Evolutionary conservation across 2,113 vertebrate species (phyloP), one percentile per base, ranked within the genome.

Genomic region (Psephotus haematonotus): DNA sequence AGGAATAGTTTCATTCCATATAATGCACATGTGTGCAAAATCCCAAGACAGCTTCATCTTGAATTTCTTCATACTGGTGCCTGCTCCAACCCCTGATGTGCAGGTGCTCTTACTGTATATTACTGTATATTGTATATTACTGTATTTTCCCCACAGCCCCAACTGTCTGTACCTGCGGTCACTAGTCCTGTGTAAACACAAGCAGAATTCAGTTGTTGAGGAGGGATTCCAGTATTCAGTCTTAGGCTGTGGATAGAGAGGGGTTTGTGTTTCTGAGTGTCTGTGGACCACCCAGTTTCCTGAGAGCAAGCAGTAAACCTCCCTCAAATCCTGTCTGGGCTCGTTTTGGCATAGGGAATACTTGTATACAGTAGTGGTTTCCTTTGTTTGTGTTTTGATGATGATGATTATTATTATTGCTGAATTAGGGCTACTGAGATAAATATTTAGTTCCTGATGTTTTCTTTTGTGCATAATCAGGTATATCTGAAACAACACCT

Each of bases 241-340:
- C 27, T n/a, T 43, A 50, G 25, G 33, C 68, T 86, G 33, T 31
- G 23, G 43, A 7, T 57, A 41, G 53, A 41, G 53, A 29, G 47
- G 68, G 47, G 7, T 71, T 93, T 95, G 60, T 88, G 77, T 89
- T 88, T 68, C 33, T 37, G 64, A 60, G 16, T 49, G 7, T 79
- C 76, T 87, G 3, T 57, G 88, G 96, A 95, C 92, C 96, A 96
- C 95, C 96, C 95, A 93, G 72, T 71, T 97, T 77, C 70, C 92
- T 65, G 44, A 84, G 74, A 96, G 86, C 83, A 31, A 0, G 0
- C 44, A 88, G 68, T 71, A 86, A 94, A 69, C 92, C 81, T 94
- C 80, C 20, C 83, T 82, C 62, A 94, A 91, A 92, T 92, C 65
- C 88, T 89, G 80, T 86, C 92, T 93, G 81, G 77, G 59, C 81